phyloP scores from a whole-genome alignment of 23 tunicate species.

The Corella eumyota region DNA sequence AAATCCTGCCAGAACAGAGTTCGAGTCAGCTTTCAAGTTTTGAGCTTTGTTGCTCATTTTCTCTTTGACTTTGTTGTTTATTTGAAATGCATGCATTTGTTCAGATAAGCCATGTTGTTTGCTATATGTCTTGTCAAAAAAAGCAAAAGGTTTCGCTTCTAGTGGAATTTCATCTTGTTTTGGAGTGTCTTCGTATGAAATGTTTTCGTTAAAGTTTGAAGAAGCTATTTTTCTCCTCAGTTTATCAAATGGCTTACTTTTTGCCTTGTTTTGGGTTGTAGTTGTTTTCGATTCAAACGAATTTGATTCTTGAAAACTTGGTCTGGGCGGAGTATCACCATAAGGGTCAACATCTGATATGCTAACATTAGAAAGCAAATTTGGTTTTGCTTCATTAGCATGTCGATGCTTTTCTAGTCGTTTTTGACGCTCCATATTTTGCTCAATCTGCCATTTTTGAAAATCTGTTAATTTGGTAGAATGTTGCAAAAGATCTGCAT shows the following conservation, averaged over 20 bases:
- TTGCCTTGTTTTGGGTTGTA: not conserved
- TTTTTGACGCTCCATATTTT: slow-evolving; percentile 22
- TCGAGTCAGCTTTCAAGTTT: slow-evolving; percentile 2
- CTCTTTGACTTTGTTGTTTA: slow-evolving; percentile 6
- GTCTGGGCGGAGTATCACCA: not conserved
- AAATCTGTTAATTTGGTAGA: slow-evolving; percentile 33
- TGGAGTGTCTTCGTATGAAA: not conserved
- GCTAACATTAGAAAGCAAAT: not conserved
- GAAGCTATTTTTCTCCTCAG: slow-evolving; percentile 1
- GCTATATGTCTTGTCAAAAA: slow-evolving; percentile 8
- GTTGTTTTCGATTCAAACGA: slow-evolving; percentile 1
- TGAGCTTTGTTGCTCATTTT: not conserved
- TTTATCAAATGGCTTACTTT: not conserved
- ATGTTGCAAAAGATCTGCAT: not conserved
- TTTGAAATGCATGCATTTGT: slow-evolving; percentile 8
- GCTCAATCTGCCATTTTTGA: slow-evolving; percentile 70
- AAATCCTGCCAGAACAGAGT: slow-evolving; percentile 24
- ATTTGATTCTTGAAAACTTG: slow-evolving; percentile 1
- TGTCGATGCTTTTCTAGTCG: slow-evolving; percentile 15
- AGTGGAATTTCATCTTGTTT: not conserved
- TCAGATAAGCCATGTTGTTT: slow-evolving; percentile 15
- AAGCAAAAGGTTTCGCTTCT: not conserved
- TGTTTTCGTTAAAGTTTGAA: not conserved
- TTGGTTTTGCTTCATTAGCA: too few species aligned
- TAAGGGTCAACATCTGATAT: slow-evolving; percentile 7